A percentile compares a stretch with the other conserved stretches of the same genome.
These are phyloP conservation scores for Marisa cornuarietis DNA, from an alignment of 1,140 invertebrate species.

Conservation along the genomic window DNA sequence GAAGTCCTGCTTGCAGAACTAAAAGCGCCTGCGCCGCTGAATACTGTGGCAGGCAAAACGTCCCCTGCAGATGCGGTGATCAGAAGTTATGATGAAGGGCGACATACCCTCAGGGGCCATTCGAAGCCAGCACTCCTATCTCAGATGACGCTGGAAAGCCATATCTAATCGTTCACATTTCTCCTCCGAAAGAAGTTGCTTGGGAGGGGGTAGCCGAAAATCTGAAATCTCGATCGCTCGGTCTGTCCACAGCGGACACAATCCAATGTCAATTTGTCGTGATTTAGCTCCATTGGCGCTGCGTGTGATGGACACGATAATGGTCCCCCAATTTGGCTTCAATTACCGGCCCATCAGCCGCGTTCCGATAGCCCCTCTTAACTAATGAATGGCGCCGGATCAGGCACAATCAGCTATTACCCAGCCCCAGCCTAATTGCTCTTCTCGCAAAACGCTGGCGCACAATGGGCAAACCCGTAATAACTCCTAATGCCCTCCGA, in stretches of 20 bases:
- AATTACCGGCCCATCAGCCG: constrained; percentile 32
- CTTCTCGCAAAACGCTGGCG: constrained; percentile 21
- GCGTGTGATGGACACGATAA: constrained; percentile 24
- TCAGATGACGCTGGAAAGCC: too few species aligned
- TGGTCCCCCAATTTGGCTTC: constrained; percentile 30
- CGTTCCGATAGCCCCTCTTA: constrained; percentile 30
- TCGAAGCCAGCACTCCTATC: too few species aligned
- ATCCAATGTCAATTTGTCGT: constrained; percentile 33
- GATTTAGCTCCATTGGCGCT: constrained; percentile 32
- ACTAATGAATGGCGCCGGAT: constrained; percentile 36
- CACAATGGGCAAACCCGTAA: constrained; percentile 27
- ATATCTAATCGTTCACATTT: too few species aligned
- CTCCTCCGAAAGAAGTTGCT: too few species aligned
- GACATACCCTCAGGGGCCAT: too few species aligned
- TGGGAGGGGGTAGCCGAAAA: too few species aligned
- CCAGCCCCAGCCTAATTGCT: constrained; percentile 32
- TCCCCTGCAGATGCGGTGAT: too few species aligned
- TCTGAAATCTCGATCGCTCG: constrained; percentile 1
- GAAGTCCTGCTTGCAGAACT: too few species aligned
- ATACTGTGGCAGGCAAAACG: too few species aligned
- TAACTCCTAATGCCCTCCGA: constrained; percentile 26
- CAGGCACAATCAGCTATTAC: constrained; percentile 37
- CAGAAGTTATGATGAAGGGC: too few species aligned
- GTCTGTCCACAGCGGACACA: constrained; percentile 24
- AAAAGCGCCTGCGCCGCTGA: too few species aligned